Evolutionary conservation across 2,888 invertebrate species (phyloP), one percentile per base, ranked within the genome.

Genomic region (Podabrus alpinus): DNA sequence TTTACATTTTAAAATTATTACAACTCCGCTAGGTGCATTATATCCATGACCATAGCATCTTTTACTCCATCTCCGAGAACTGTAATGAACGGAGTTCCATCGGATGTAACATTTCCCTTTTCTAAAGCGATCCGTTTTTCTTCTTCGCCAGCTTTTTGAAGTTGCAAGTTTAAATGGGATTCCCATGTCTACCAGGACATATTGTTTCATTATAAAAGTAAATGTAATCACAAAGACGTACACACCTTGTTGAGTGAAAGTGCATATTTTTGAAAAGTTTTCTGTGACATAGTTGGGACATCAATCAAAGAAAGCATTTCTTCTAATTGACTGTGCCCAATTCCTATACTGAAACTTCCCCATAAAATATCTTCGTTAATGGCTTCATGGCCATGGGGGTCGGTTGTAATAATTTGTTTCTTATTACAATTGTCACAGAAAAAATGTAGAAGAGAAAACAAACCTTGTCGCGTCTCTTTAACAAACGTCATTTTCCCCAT

Each of bases 71-170:
- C 59, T 59, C 59, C 59, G 2, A 59, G 2, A 59, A 59, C 59
- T 2, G 59, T 59, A n/a, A 59, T 59, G 15, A 59, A 59, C 2
- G 59, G 59, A 59, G 59, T 59, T 59, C 59, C 59, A 3, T 59
- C 59, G 3, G 59, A 7, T n/a, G 59, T 15, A 59, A n/a, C 5
- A 59, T 59, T 11, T 59, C 59, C 59, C 5, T 59, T 59, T 7
- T 11, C 59, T 59, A 59, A 3, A 2, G 59, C 59, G 5, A 59
- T 59, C 59, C 59, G 59, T 59, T 59, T 61, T 13, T 59, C 59
- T n/a, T 69, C 69, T 60, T 69, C 17, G 16, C 69, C 69, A 60
- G 19, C 69, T 69, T 16, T 17, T 69, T 60, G 10, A 15, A 68
- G 29, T 25, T 25, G 3, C 9, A 13, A n/a, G 3, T 3, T 19